Evolutionary conservation across 2,113 vertebrate species (phyloP), one percentile per base, ranked within the genome.

Genomic region (Toxostoma redivivum): DNA sequence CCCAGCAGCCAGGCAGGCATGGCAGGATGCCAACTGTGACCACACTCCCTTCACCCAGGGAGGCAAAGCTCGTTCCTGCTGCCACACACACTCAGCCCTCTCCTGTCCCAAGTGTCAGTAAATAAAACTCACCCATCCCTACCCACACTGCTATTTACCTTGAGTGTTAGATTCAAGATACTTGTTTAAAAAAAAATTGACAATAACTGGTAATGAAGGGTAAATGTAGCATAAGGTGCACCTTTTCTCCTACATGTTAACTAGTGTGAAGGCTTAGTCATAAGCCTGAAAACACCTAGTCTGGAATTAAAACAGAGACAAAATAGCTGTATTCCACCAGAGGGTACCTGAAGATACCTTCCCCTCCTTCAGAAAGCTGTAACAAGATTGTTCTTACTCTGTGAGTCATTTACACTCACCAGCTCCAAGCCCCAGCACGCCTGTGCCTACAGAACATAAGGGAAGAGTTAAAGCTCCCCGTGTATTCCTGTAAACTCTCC

Each of bases 11-110:
- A 60, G 44, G 5, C 38, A 57, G 73, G 38, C 31, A 24, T 6
- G 11, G 4, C 44, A 61, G 50, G 56, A 62, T 12, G 4, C 30
- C 54, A 47, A 1, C 40, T 1, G 2, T 19, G 66, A 86, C 35
- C 56, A 27, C 0, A 0, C 15, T 66, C 12, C 40, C 30, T 50
- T 56, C 4, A 2, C 48, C 16, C 27, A 37, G 23, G 50, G 50
- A 17, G 19, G 11, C 0, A 0, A 56, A 83, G 81, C 51, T 70
- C 2, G 0, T 40, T 54, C 56, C 65, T 54, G 40, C 54, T 89
- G 69, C 50, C 64, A 56, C 0, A 0, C 8, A 3, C 16, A 3
- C 44, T 78, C 42, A 50, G 85, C 16, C 27, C 25, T 1, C 8
- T 71, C 86, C 61, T 45, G 56, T 27, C 53, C 15, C 44, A 74